phyloP scores from a whole-genome alignment of 2,888 invertebrate genomes.

The Neoscelio sp. region DNA sequence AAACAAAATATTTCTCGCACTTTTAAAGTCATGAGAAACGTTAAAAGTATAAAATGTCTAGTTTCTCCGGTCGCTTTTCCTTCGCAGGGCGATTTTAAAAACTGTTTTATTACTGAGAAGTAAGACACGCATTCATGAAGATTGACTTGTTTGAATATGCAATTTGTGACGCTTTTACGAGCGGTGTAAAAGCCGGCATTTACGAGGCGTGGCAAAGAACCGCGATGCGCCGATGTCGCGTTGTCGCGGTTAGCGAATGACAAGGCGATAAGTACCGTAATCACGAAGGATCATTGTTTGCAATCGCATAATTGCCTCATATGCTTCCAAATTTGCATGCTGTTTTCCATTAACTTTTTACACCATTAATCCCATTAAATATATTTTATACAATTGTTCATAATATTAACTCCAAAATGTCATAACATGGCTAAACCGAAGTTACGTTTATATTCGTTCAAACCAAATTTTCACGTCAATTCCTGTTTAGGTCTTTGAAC shows the following conservation, averaged over 20 bases:
- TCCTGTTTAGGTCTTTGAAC: conserved; percentile 23
- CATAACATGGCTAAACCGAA: too few relatives aligned
- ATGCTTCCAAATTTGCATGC: conserved; percentile 1
- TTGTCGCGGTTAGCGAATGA: conserved; percentile 52
- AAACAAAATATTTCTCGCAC: conserved; percentile 73
- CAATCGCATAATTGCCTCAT: conserved; percentile 11
- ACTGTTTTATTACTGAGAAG: conserved; percentile 62
- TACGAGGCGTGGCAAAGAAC: conserved; percentile 59
- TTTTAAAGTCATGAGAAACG: conserved; percentile 41
- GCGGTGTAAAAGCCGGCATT: conserved; percentile 65
- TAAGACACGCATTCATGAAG: conserved; percentile 61
- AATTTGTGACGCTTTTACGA: conserved; percentile 68
- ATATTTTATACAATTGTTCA: too few relatives aligned
- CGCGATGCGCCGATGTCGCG: conserved; percentile 47
- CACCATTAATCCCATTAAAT: too few relatives aligned
- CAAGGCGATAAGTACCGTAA: conserved; percentile 59
- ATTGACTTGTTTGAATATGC: conserved; percentile 68
- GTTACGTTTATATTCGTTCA: too few relatives aligned
- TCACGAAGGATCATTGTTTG: conserved; percentile 50
- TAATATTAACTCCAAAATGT: too few relatives aligned
- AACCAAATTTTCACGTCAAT: too few relatives aligned
- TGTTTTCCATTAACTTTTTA: too few relatives aligned
- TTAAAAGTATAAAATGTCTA: conserved; percentile 43
- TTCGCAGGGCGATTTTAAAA: conserved; percentile 37
- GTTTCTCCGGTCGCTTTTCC: conserved; percentile 53